Base-by-base conservation (phyloP, 1,140 invertebrate genomes). In the Bombus sylvicola region DNA sequence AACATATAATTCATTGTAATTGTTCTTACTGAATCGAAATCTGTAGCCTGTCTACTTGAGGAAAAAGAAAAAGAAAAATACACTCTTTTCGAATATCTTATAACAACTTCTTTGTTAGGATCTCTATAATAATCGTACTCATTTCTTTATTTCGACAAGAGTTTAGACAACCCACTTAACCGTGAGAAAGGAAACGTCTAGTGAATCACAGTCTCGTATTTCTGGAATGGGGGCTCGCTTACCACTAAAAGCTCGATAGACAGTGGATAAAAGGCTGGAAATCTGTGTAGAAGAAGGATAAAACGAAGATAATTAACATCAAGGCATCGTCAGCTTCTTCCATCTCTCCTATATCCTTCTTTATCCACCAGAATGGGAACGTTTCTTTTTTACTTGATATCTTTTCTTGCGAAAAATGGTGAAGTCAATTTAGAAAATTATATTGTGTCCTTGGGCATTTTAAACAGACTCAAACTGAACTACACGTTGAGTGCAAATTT, bases 271-370 rank as follows among this genome's bases (percentile, higher is more conserved):
- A 69, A 77, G 57, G 72, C 31, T 74, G 62, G 22, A 85, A 87
- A 81, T 59, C 81, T 78, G n/a, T 69, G 37, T 41, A 34, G 64
- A 31, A 47, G 34, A 71, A 71, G 39, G 71, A 80, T 15, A 31
- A 76, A 81, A 76, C 39, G 25, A 71, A 68, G 74, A 83, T 82
- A 89, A 90, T 90, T 90, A 53, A 85, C 74, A 82, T 84, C 69
- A 59, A 76, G 69, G 72, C 43, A 39, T 85, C 53, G 31, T 77
- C 64, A 78, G 47, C 25, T 37, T 59, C 34, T 39, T 34, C 39
- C 31, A n/a, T 57, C n/a, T 28, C 13, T 41, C 15, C 18, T 41
- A 41, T 41, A 39, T 13, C 41, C 37, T 5, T 8, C 25, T 57
- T 71, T 62, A 57, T 69, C 13, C 34, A 15, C 10, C 12, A n/a